Evolutionary conservation across 1,140 invertebrate species (phyloP).

Genomic region (Diachasma alloeum): DNA sequence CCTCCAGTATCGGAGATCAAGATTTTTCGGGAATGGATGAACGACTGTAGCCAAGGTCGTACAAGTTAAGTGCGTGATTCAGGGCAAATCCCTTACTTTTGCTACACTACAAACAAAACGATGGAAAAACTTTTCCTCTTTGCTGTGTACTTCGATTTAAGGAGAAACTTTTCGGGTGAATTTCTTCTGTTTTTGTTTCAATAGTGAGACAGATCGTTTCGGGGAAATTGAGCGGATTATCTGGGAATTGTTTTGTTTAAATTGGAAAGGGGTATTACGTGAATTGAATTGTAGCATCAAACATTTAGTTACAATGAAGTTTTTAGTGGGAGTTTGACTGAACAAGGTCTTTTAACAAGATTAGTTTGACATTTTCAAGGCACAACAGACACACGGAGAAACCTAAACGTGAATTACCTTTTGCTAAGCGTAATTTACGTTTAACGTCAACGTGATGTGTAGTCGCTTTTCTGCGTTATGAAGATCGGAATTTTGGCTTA

Average conservation of each 20-base stretch:
- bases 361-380: no score
- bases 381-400: no score
- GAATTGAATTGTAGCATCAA: no score
- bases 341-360: no score
- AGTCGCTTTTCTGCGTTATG: no score
- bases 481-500: no score
- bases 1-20: not conserved
- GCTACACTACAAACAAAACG: conserved; percentile 26
- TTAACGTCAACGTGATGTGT: no score
- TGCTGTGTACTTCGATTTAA: conserved; percentile 28
- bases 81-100: conserved; percentile 21
- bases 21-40: conserved; percentile 32
- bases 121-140: not conserved
- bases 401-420: no score
- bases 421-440: no score
- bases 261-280: no score
- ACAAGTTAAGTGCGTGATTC: conserved; percentile 45
- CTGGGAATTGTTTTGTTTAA: no score
- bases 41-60: conserved; percentile 49
- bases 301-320: not conserved
- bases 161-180: not conserved
- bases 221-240: not conserved
- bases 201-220: not conserved
- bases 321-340: no score
- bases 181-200: not conserved